A percentile compares a stretch with the other conserved stretches of the same genome.
Conservation (phyloP, 2,113 vertebrate genomes). For the Oceanodroma tethys region DNA sequence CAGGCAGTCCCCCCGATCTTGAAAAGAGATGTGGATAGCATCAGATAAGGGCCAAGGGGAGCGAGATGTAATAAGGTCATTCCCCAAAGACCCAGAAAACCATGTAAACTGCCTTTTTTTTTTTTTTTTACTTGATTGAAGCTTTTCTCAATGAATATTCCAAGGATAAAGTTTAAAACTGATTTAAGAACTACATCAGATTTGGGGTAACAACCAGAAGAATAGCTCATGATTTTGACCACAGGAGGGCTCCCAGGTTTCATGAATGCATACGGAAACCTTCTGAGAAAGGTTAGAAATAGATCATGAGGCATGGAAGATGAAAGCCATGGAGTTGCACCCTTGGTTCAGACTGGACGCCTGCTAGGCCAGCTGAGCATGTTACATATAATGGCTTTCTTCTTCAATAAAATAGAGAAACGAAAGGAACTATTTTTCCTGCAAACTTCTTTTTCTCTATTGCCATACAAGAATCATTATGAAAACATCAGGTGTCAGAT, state of each 20-base stretch:
- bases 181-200: neutral
- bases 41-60: neutral
- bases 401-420: neutral
- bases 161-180: neutral
- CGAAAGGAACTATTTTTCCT: neutral
- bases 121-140: neutral
- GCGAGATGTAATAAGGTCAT: neutral
- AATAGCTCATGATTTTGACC: slow-evolving; percentile 23
- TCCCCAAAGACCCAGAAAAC: neutral
- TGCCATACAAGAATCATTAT: neutral
- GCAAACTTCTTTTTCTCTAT: neutral
- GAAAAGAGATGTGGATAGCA: neutral
- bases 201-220: neutral
- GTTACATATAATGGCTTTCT: neutral
- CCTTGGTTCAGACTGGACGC: fast-evolving
- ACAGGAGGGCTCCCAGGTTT: slow-evolving; percentile 64
- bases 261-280: neutral
- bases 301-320: neutral
- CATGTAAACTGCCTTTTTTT: neutral
- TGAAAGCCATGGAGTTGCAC: neutral
- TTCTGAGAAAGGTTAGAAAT: neutral
- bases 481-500: neutral
- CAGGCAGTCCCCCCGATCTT: neutral
- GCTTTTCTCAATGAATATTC: neutral
- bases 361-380: neutral